Evolutionary conservation across 2,888 invertebrate species (phyloP), one percentile per base, ranked within the genome.

Genomic region (Thymelicus acteon): DNA sequence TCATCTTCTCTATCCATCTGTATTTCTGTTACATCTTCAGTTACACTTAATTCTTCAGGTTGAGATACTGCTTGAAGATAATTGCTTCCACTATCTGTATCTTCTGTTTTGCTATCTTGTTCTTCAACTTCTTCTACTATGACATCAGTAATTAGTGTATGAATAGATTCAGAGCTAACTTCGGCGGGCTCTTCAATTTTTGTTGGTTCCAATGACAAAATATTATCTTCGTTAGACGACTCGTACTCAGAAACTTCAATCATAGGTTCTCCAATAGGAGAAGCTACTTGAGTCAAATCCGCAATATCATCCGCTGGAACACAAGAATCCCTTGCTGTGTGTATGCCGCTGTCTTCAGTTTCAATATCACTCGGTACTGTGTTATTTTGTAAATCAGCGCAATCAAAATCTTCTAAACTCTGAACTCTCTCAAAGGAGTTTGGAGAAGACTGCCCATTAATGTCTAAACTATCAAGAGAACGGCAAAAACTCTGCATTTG

Each of bases 261-360:
- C 87, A 90, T 88, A 75, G 90, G 89, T 82, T 92, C 93, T 76
- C 90, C 92, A 31, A 92, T 86, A 13, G 93, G 93, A 75, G 92
- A 92, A 70, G 92, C 91, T 73, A 93, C 90, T 84, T 93, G 92
- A 72, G 90, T 90, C 75, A 91, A 85, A 80, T 96, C 96, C 67
- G 95, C 95, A 24, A 96, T 95, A 78, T 97, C 96, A 84, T 97
- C 97, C 62, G 96, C 96, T 79, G 97, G 97, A 44, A 95, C 96
- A 79, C 96, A 96, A 24, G 96, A 97, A 69, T 96, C 97, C 82
- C 97, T 96, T 3, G 97, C 97, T 6, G 97, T 96, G 78, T 97
- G 97, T 74, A 97, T 96, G 3, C 96, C 97, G 74, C 96, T 96
- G 82, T 97, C 97, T 87, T 97, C 97, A 54, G 96, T 95, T 85